Conservation (phyloP, 2,113 vertebrate species). For the Meleagris gallopavo region DNA sequence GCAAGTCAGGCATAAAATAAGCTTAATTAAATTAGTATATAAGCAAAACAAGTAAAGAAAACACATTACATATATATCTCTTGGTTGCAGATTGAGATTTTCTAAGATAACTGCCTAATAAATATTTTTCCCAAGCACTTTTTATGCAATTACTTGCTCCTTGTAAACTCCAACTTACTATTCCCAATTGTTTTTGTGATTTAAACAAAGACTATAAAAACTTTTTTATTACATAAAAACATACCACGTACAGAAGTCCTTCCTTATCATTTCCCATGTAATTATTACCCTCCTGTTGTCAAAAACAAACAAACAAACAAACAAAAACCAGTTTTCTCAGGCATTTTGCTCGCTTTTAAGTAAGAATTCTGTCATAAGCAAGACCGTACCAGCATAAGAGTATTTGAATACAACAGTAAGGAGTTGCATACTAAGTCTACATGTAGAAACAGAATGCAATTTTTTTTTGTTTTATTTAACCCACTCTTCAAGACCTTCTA, state of each 20-base stretch:
- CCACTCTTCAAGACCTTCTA: background rate
- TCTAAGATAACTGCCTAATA: background rate
- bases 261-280: background rate
- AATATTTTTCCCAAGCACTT: background rate
- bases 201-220: background rate
- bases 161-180: background rate
- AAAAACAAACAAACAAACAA: background rate
- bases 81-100: background rate
- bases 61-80: background rate
- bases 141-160: background rate
- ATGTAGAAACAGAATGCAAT: background rate
- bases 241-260: background rate
- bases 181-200: background rate
- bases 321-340: background rate
- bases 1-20: slow-evolving; percentile 23
- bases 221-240: background rate
- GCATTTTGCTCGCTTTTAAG: background rate
- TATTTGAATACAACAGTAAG: background rate
- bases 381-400: background rate
- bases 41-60: slow-evolving; percentile 26
- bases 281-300: background rate
- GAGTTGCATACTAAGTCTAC: background rate
- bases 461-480: background rate
- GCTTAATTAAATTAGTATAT: slow-evolving; percentile 1
- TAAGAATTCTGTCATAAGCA: background rate